Evolutionary conservation across 2,113 vertebrate genomes (phyloP).

Genomic region (Peromyscus leucopus): DNA sequence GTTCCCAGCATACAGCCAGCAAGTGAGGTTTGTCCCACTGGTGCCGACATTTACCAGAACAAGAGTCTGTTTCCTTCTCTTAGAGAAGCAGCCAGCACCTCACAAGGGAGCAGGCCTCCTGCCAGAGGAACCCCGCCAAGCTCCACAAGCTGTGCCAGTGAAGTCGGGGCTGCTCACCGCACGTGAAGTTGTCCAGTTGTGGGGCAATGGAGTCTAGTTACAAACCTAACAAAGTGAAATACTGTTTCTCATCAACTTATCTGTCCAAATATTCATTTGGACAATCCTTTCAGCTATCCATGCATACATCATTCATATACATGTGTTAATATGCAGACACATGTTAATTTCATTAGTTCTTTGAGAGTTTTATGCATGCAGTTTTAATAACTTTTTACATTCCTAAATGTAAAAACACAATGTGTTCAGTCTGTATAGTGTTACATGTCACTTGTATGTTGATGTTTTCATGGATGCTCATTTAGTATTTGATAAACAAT

Average conservation of each 20-base stretch:
- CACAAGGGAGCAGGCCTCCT: constrained; percentile 28
- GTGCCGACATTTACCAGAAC: constrained; percentile 82
- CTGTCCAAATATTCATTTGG: not conserved
- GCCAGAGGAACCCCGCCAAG: constrained; percentile 75
- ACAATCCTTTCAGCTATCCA: too few relatives aligned
- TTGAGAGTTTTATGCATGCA: not conserved
- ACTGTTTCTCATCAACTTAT: not conserved
- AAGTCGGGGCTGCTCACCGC: not conserved
- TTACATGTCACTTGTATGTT: not conserved
- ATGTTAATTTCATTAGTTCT: not conserved
- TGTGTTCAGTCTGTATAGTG: not conserved
- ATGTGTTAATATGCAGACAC: not conserved
- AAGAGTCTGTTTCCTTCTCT: constrained; percentile 70
- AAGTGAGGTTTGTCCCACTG: constrained; percentile 76
- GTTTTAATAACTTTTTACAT: not conserved
- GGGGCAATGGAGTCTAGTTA: not conserved
- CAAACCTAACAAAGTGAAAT: not conserved
- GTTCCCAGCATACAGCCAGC: constrained; percentile 75
- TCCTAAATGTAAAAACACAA: not conserved
- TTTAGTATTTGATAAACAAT: not conserved
- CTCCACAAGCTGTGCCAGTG: not conserved
- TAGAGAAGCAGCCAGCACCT: constrained; percentile 38
- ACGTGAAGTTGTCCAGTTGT: not conserved
- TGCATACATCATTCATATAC: not conserved
- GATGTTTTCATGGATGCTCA: not conserved